Conservation (phyloP, 2,888 invertebrate species). For the Leptinotarsa juncta region DNA sequence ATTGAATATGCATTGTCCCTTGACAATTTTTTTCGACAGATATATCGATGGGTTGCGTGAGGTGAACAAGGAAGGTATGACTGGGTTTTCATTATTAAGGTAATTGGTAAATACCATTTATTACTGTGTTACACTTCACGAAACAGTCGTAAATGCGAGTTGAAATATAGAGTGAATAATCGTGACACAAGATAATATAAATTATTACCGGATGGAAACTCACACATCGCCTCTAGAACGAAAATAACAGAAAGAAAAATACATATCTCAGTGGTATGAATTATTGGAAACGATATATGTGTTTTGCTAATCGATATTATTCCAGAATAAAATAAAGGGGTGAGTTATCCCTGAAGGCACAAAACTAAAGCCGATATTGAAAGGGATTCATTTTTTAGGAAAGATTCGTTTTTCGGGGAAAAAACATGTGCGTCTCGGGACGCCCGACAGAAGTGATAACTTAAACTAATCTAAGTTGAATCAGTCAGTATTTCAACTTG, state of each 20-base stretch:
- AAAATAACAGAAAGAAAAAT: background rate
- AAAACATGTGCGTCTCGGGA: too few species aligned
- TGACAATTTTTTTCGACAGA: constrained; percentile 44
- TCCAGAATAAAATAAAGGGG: too few species aligned
- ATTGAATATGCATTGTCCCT: constrained; percentile 48
- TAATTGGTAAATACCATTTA: constrained; percentile 39
- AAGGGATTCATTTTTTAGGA: too few species aligned
- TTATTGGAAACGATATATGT: too few species aligned
- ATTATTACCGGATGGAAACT: constrained; percentile 6
- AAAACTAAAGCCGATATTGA: too few species aligned
- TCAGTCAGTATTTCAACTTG: too few species aligned
- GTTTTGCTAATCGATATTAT: too few species aligned
- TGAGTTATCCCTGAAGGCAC: too few species aligned
- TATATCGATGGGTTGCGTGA: constrained; percentile 33
- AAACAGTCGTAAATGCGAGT: constrained; percentile 28
- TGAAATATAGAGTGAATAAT: constrained; percentile 19
- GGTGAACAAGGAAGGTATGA: constrained; percentile 28
- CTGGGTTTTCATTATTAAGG: constrained; percentile 35
- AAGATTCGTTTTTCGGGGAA: too few species aligned
- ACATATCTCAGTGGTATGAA: too few species aligned
- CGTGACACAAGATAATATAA: constrained; percentile 12
- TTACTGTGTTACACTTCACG: constrained; percentile 31
- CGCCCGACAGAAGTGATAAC: too few species aligned
- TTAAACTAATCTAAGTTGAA: too few species aligned
- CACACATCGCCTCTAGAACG: background rate